phyloP scores from a whole-genome alignment of 2,888 invertebrate genomes.

The Podabrus alpinus region DNA sequence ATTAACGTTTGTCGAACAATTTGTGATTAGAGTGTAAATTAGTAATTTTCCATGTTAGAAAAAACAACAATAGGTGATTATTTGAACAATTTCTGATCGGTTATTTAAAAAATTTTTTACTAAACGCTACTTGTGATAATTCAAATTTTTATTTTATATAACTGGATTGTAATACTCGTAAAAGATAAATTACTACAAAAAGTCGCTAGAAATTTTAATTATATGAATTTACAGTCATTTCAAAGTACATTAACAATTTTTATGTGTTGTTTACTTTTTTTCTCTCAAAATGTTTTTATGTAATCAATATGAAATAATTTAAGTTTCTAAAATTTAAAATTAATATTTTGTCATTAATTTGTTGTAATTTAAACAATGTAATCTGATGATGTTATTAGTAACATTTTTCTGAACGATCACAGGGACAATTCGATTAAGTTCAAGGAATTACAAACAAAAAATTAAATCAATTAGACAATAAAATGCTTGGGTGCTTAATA shows the following conservation, averaged over 20 bases:
- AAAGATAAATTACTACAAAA: not conserved
- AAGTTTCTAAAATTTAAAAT: not conserved
- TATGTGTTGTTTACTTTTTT: not conserved
- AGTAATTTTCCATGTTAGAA: not conserved
- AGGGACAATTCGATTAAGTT: not conserved
- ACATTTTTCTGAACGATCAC: not conserved
- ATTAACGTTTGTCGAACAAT: not conserved
- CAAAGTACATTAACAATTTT: not conserved
- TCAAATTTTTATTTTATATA: not conserved
- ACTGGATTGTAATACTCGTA: not conserved
- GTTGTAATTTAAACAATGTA: not conserved
- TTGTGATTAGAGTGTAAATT: not conserved
- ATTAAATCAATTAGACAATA: not conserved
- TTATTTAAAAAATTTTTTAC: not conserved
- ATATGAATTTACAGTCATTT: not conserved
- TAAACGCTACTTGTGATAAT: not conserved
- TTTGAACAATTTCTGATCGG: not conserved
- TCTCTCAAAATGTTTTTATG: not conserved
- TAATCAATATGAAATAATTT: not conserved
- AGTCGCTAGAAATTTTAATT: not conserved
- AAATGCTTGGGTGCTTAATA: not conserved
- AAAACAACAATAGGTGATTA: not conserved
- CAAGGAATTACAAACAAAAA: not conserved
- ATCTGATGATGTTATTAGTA: not conserved
- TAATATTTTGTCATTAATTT: not conserved